These are phyloP conservation scores for Tupiocoris notatus DNA, from an alignment of 2,888 invertebrate genomes.

Conservation along the genomic window DNA sequence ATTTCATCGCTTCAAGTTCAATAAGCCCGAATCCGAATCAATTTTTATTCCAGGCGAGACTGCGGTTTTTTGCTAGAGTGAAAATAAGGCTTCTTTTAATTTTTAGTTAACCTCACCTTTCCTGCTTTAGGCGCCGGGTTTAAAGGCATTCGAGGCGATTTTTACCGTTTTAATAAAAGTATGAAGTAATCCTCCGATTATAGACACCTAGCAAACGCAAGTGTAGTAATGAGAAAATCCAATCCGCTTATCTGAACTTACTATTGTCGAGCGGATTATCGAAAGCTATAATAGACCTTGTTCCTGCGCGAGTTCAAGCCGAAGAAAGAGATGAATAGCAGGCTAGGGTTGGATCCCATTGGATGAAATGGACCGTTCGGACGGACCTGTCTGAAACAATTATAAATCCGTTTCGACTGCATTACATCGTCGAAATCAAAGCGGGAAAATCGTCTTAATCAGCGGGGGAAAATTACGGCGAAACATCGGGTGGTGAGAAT, in stretches of 20 bases:
- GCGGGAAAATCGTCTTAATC: no score
- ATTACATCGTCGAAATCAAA: conserved; percentile 1
- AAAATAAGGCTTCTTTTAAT: not conserved
- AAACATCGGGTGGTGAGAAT: no score
- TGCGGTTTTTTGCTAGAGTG: no score
- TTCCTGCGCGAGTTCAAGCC: not conserved
- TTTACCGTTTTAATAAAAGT: not conserved
- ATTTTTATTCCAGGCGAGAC: no score
- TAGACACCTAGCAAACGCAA: not conserved
- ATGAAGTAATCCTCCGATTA: not conserved
- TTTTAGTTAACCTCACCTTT: not conserved
- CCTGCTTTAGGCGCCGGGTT: no score
- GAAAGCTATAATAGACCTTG: not conserved
- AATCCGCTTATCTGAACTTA: not conserved
- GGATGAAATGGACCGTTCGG: not conserved
- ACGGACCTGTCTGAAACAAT: not conserved
- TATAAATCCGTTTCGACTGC: conserved; percentile 22
- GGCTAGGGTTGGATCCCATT: not conserved
- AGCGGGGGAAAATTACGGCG: no score
- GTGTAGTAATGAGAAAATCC: not conserved
- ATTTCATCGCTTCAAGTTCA: no score
- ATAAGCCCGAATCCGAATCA: no score
- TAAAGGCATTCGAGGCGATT: not conserved
- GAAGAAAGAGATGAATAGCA: not conserved
- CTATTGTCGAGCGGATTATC: not conserved